Evolutionary conservation across 53 echinoderm and acorn worm species (phyloP).

Genomic region (Stichopus horrens): DNA sequence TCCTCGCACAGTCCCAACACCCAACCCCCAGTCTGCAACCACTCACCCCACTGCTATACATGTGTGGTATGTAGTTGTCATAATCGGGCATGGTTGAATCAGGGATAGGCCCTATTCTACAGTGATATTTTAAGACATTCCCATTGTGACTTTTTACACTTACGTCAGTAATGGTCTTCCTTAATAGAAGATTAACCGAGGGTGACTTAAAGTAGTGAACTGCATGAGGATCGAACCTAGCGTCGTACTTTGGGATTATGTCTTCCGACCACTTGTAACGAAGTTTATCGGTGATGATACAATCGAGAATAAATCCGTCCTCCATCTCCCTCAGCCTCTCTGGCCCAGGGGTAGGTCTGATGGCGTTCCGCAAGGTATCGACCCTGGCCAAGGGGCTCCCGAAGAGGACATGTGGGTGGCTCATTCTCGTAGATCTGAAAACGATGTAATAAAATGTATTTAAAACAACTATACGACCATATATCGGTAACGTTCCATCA

Average conservation of each 20-base stretch:
- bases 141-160: background rate
- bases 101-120: too few species aligned
- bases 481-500: too few species aligned
- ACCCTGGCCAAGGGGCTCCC: slow-evolving; percentile 26
- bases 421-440: slow-evolving; percentile 5
- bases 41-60: too few species aligned
- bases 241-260: slow-evolving; percentile 93
- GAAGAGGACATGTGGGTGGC: slow-evolving; percentile 23
- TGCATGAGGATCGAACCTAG: slow-evolving; percentile 67
- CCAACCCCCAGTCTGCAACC: too few species aligned
- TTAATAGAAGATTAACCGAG: slow-evolving; percentile 58
- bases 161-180: slow-evolving; percentile 70
- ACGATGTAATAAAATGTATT: background rate
- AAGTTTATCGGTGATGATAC: slow-evolving; percentile 76
- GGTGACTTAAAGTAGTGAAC: slow-evolving; percentile 76
- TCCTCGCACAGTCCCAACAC: too few species aligned
- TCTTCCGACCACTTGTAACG: slow-evolving; percentile 94
- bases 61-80: too few species aligned
- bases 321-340: slow-evolving; percentile 60
- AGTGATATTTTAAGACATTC: too few species aligned
- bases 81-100: too few species aligned
- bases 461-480: background rate
- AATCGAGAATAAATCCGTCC: slow-evolving; percentile 70
- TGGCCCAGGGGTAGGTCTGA: slow-evolving; percentile 42
- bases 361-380: background rate